Evolutionary conservation across 2,113 vertebrate species (phyloP), one percentile per base, ranked within the genome.

Genomic region (Erpornis zantholeuca): DNA sequence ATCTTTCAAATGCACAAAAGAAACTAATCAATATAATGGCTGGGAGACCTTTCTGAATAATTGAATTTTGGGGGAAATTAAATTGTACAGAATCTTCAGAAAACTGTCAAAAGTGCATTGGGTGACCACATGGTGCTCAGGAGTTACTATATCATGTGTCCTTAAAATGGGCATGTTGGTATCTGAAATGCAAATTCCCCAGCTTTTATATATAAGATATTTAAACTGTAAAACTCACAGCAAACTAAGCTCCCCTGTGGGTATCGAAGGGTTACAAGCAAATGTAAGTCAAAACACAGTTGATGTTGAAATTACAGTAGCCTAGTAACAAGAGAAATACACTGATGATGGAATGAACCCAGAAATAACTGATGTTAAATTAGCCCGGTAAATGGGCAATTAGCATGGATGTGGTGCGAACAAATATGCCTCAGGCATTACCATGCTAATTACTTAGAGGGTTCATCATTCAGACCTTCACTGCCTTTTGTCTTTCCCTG

Each of bases 341-440:
- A 54, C 61, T 78, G 80, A 86, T 61, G 66, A 89, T 93, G 88
- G 90, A 96, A 91, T 57, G 80, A 97, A 88, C 75, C 86, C 80
- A 94, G 94, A 96, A 97, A 92, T 93, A 96, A 89, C 57, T 49
- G 85, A 61, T 59, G 65, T 94, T 95, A 94, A 96, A 91, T 95
- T 92, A 94, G 54, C 47, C 59, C 29, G 64, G 86, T 78, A 90
- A 97, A 94, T 92, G 84, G 50, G 76, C 65, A 80, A 88, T 92
- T 88, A 88, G 91, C 85, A 87, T 35, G 61, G 79, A 79, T 47
- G 86, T 73, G 76, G 57, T 79, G 33, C 15, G 3, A 71, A 88
- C 65, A 94, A 95, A 96, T 94, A 81, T 52, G 85, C 92, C 70
- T 93, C 75, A 69, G 94, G 84, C 95, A 96, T 94, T 88, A 88